Evolutionary conservation across 2,797 vertebrate genomes (phyloP).

Genomic region (Echiichthys vipera): DNA sequence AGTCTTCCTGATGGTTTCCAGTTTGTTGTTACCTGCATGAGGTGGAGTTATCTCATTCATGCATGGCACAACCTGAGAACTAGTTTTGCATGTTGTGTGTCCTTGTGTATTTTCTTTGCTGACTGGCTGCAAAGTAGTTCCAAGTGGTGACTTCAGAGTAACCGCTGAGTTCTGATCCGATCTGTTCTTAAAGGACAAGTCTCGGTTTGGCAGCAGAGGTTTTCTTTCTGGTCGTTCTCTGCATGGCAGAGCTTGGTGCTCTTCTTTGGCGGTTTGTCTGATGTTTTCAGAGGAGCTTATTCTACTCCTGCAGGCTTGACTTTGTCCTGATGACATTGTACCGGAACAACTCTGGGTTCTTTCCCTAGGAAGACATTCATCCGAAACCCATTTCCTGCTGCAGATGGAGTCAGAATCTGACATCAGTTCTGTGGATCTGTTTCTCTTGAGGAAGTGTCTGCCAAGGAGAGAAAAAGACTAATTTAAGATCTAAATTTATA

Average conservation of each 20-base stretch:
- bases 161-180: slow-evolving; percentile 38
- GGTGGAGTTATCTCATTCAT: slow-evolving; percentile 50
- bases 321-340: slow-evolving; percentile 67
- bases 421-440: slow-evolving; percentile 79
- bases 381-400: slow-evolving; percentile 80
- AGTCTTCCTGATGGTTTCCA: slow-evolving; percentile 66
- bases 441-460: slow-evolving; percentile 88
- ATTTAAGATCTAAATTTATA: background rate
- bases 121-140: slow-evolving; percentile 44
- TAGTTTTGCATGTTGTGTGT: slow-evolving; percentile 72
- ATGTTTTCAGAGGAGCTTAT: slow-evolving; percentile 69
- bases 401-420: slow-evolving; percentile 62
- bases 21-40: slow-evolving; percentile 61
- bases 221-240: slow-evolving; percentile 72
- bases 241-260: slow-evolving; percentile 42
- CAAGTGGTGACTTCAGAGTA: slow-evolving; percentile 54
- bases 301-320: slow-evolving; percentile 41
- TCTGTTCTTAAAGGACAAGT: slow-evolving; percentile 73
- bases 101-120: slow-evolving; percentile 66
- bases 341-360: slow-evolving; percentile 79
- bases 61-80: slow-evolving; percentile 49
- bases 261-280: slow-evolving; percentile 45
- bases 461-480: slow-evolving; percentile 36
- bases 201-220: slow-evolving; percentile 70
- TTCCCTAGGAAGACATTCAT: slow-evolving; percentile 80